Evolutionary conservation across 2,888 invertebrate genomes (phyloP), one percentile per base, ranked within the genome.

Genomic region (Eumerus sabulonum): DNA sequence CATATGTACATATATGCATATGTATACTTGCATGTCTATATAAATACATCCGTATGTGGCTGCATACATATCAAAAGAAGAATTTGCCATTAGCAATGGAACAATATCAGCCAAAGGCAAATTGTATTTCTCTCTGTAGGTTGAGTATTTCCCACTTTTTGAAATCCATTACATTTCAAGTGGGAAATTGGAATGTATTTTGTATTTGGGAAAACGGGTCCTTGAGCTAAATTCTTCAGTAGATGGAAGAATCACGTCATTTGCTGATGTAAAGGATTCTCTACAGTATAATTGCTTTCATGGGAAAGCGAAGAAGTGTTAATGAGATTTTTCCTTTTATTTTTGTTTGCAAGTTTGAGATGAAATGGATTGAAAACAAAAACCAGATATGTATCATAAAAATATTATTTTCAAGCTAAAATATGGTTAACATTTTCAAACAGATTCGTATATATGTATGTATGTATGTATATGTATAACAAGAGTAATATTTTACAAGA

Each of bases 91-190:
- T 59, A 73, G 77, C 77, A 73, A 9, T 67, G 68, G 73, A 79
- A 79, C 77, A 79, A 79, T 73, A 73, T 73, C 77, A 73, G 73
- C 73, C 73, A 63, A 64, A 68, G 68, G 73, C 77, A 73, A 79
- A 73, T 73, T 48, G 73, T 73, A 47, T 68, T 73, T 67, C 63
- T 62, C 48, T 64, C 42, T 73, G 68, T 40, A 63, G 73, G 48
- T 68, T 63, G 73, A 79, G 73, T 64, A 68, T 63, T 63, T 73
- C 73, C 77, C 63, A 73, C 73, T 73, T 72, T 77, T 72, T 68
- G 68, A 62, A 79, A 79, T 79, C 77, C 77, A 79, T 79, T 73
- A 79, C 77, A 68, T 73, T 79, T 4, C 77, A 73, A 73, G 77
- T 79, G 73, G 68, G 77, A 64, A 79, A 79, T 79, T 73, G 67